Percentiles rank a stretch among this genome's conserved stretches.
Evolutionary conservation across 2,113 vertebrate genomes (phyloP).

Genomic region (Osmerus mordax): DNA sequence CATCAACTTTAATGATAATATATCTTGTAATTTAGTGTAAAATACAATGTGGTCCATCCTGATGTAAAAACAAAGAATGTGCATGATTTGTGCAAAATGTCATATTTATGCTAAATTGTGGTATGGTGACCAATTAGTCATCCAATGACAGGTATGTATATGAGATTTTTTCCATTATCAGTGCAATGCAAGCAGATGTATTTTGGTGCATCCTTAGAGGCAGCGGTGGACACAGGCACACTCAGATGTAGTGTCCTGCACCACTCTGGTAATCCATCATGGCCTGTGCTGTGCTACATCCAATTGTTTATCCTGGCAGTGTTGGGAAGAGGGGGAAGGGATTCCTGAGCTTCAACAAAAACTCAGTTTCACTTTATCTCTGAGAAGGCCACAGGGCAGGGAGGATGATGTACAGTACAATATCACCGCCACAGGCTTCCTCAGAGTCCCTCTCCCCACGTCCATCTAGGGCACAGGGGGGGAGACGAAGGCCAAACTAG

Average conservation of each 20-base stretch:
- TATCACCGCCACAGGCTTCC: slow-evolving; percentile 35
- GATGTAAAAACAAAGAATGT: slow-evolving; percentile 7
- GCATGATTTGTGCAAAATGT: neutral
- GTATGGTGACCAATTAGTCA: slow-evolving; percentile 29
- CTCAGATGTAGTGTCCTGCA: slow-evolving; percentile 49
- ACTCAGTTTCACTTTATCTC: slow-evolving; percentile 54
- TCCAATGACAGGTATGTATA: neutral
- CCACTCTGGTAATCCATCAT: slow-evolving; percentile 62
- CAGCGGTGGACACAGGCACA: slow-evolving; percentile 38
- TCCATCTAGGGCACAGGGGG: slow-evolving; percentile 15
- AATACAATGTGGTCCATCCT: slow-evolving; percentile 6
- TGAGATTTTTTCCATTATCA: slow-evolving; percentile 28
- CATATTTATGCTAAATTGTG: slow-evolving; percentile 15
- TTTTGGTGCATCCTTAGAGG: slow-evolving; percentile 38
- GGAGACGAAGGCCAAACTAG: slow-evolving; percentile 21
- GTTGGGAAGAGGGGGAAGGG: slow-evolving; percentile 47
- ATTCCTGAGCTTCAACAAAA: slow-evolving; percentile 61
- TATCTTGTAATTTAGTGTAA: neutral
- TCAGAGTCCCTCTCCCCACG: slow-evolving; percentile 1
- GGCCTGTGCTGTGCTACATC: slow-evolving; percentile 52
- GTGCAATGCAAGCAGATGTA: slow-evolving; percentile 37
- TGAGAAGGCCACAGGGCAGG: slow-evolving; percentile 39
- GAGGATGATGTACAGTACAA: slow-evolving; percentile 31
- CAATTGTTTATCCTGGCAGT: slow-evolving; percentile 63
- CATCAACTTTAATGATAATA: slow-evolving; percentile 25